Evolutionary conservation across 1,140 invertebrate species (phyloP).

Genomic region (Mercenaria mercenaria): DNA sequence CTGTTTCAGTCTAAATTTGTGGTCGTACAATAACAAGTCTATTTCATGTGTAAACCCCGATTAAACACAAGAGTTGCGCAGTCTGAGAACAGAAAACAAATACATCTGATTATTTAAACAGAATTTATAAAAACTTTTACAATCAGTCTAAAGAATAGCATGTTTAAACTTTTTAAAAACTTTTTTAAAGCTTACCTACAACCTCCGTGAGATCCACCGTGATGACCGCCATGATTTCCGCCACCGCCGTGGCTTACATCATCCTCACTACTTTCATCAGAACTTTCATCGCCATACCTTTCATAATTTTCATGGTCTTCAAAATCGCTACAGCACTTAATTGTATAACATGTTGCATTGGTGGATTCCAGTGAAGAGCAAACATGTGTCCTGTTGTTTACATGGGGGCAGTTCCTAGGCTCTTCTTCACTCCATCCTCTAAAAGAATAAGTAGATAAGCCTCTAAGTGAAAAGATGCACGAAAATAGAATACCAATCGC

Average conservation of each 20-base stretch:
- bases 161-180: too few relatives aligned
- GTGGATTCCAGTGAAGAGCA: background rate
- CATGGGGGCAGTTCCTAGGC: background rate
- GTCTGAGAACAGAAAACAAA: too few relatives aligned
- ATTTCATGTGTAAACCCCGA: too few relatives aligned
- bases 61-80: too few relatives aligned
- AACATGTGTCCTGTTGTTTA: background rate
- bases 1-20: too few relatives aligned
- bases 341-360: background rate
- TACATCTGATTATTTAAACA: too few relatives aligned
- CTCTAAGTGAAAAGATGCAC: too few relatives aligned
- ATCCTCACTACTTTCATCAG: background rate
- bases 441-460: too few relatives aligned
- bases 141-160: too few relatives aligned
- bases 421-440: background rate
- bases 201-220: background rate
- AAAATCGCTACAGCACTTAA: background rate
- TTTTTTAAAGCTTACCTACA: conserved; percentile 1
- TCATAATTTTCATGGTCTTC: background rate
- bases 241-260: background rate
- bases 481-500: too few relatives aligned
- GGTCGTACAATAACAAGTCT: too few relatives aligned
- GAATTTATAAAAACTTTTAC: too few relatives aligned
- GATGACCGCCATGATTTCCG: background rate
- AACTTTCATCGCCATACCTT: background rate